Conservation (phyloP, 1,140 invertebrate genomes). For the Archivesica marissinica region DNA sequence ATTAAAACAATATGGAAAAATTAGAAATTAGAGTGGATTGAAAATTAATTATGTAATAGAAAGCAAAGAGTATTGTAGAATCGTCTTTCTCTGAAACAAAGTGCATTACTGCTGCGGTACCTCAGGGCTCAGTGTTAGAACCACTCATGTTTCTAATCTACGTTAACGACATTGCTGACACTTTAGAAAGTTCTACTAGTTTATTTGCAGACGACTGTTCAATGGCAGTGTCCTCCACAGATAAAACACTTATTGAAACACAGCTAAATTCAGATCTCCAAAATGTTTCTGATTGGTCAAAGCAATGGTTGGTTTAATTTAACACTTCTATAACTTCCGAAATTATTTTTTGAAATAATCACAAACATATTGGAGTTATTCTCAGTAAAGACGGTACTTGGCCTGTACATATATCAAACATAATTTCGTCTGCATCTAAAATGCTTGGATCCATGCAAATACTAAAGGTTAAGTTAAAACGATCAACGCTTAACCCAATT, state of each 20-base stretch:
- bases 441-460: background rate
- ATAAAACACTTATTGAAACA: background rate
- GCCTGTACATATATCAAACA: constrained; percentile 17
- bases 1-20: background rate
- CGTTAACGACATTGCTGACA: background rate
- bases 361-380: background rate
- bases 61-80: constrained; percentile 6
- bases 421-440: background rate
- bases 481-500: background rate
- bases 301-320: background rate
- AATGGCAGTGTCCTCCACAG: background rate
- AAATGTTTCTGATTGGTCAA: background rate
- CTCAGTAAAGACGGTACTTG: constrained; percentile 17
- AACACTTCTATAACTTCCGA: background rate
- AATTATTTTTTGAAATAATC: background rate
- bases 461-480: constrained; percentile 22
- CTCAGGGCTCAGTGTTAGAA: constrained; percentile 1
- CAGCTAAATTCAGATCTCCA: background rate
- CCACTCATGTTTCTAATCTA: background rate
- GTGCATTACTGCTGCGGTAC: background rate
- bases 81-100: background rate
- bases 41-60: background rate
- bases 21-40: background rate
- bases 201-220: background rate
- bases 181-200: background rate